phyloP scores from a whole-genome alignment of 2,797 vertebrate genomes.

The Hylomyscus alleni region DNA sequence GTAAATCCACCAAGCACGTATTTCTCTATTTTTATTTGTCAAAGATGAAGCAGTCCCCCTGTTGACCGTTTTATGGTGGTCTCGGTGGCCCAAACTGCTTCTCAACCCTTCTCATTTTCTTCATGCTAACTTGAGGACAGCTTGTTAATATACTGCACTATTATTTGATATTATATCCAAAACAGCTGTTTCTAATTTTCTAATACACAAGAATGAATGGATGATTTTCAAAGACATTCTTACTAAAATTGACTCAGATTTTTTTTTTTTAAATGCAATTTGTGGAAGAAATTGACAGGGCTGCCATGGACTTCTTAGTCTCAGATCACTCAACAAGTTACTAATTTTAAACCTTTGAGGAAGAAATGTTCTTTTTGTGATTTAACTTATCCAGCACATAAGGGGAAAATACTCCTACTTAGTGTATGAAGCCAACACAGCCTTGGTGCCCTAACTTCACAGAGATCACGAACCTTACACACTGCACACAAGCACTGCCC shows the following conservation, averaged over 20 bases:
- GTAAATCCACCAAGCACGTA: neutral
- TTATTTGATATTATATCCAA: slow-evolving; percentile 33
- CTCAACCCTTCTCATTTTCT: neutral
- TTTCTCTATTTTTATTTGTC: slow-evolving; percentile 25
- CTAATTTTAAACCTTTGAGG: slow-evolving; percentile 50
- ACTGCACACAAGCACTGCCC: neutral
- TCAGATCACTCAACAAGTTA: slow-evolving; percentile 39
- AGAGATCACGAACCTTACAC: neutral
- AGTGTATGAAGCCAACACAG: slow-evolving; percentile 2
- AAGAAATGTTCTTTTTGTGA: slow-evolving; percentile 42
- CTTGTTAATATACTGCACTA: neutral
- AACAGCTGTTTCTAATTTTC: slow-evolving; percentile 52
- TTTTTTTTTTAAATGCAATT: slow-evolving; percentile 36
- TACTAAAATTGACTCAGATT: slow-evolving; percentile 48
- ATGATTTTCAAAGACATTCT: slow-evolving; percentile 68
- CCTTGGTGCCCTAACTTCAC: neutral
- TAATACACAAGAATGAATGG: slow-evolving; percentile 37
- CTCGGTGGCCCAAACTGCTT: neutral
- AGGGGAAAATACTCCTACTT: neutral
- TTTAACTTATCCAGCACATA: neutral
- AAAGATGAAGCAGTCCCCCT: neutral
- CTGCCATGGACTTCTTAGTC: neutral
- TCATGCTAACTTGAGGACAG: slow-evolving; percentile 11
- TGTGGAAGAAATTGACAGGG: slow-evolving; percentile 38
- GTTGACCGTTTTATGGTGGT: neutral